phyloP scores from a whole-genome alignment of 2,113 vertebrate species.

The Coturnix japonica region DNA sequence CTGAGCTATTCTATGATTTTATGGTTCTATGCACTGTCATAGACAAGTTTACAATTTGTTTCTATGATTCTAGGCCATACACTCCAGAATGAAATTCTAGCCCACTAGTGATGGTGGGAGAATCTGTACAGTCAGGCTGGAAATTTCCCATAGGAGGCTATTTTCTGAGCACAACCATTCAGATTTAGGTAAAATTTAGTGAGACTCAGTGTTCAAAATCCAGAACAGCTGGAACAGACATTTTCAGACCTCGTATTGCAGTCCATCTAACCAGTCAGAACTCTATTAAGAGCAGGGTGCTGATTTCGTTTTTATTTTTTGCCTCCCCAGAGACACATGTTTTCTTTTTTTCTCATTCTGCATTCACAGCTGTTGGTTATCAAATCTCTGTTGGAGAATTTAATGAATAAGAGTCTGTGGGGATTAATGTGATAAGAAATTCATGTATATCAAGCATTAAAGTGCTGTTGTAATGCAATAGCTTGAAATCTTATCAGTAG shows the following conservation, averaged over 20 bases:
- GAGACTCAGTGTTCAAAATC: neutral
- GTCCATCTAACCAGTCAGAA: neutral
- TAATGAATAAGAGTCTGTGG: constrained; percentile 43
- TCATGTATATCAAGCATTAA: constrained; percentile 39
- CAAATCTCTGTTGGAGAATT: constrained; percentile 43
- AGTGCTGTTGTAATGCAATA: constrained; percentile 40
- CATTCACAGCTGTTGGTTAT: constrained; percentile 31
- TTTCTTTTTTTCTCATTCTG: neutral
- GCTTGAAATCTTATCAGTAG: constrained; percentile 62
- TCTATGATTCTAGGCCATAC: neutral
- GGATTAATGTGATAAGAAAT: constrained; percentile 65
- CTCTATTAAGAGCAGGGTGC: neutral
- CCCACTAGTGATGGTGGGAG: neutral
- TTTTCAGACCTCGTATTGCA: neutral
- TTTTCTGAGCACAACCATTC: neutral
- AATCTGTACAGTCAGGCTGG: neutral
- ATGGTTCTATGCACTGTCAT: no score
- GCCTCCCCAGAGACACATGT: neutral
- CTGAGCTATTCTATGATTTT: no score
- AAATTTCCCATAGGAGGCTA: neutral
- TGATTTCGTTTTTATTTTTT: neutral
- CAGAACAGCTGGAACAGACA: neutral
- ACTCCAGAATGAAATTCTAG: neutral
- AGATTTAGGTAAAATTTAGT: neutral
- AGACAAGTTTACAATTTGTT: no score